Percentiles rank a stretch among this genome's conserved stretches.
These are phyloP conservation scores for Falco peregrinus DNA, from an alignment of 2,797 vertebrate species.

Conservation along the genomic window DNA sequence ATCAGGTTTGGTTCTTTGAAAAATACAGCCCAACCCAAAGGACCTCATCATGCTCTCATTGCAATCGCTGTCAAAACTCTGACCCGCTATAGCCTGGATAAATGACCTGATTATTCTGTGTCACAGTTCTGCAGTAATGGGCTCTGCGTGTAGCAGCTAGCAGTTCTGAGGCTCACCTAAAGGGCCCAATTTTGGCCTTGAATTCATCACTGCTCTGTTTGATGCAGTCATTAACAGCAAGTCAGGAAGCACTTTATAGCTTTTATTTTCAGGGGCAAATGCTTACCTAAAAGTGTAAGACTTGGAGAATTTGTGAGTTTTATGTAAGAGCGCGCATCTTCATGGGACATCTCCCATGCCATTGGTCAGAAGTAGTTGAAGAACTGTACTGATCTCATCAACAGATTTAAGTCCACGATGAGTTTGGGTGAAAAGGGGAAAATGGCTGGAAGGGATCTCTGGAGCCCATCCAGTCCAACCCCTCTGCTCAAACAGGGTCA, in stretches of 20 bases:
- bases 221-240: not conserved
- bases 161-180: not conserved
- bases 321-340: not conserved
- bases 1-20: conserved; percentile 21
- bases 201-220: not conserved
- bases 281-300: not conserved
- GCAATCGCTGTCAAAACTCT: not conserved
- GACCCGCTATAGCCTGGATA: not conserved
- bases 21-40: not conserved
- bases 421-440: not conserved
- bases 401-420: not conserved
- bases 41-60: not conserved
- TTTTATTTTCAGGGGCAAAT: not conserved
- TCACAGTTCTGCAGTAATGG: not conserved
- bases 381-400: not conserved
- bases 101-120: not conserved
- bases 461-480: not conserved
- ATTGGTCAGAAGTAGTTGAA: not conserved
- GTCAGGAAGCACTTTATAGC: not conserved
- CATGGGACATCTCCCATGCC: not conserved
- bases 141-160: not conserved
- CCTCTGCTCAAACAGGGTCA: not conserved
- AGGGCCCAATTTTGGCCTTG: not conserved
- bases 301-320: not conserved
- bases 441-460: not conserved